These are phyloP conservation scores for Brachyhypopomus occidentalis DNA, from an alignment of 2,113 vertebrate genomes.

Conservation along the genomic window DNA sequence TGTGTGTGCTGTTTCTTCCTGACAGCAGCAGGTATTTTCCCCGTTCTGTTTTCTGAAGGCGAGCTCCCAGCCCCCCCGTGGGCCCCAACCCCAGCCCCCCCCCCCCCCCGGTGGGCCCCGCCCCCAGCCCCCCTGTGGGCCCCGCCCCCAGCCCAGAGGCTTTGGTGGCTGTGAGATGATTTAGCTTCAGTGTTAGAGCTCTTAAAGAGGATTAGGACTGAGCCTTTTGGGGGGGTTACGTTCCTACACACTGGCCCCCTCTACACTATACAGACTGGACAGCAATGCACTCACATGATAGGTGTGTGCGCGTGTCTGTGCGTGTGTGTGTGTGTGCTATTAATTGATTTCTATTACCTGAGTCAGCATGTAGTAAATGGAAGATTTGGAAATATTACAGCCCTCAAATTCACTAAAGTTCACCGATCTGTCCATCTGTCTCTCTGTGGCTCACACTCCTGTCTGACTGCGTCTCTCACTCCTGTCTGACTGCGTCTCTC, in stretches of 20 bases:
- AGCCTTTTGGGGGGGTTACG: slow-evolving; percentile 4
- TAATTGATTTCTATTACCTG: not conserved
- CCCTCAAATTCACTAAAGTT: slow-evolving; percentile 32
- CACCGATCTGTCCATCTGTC: slow-evolving; percentile 1
- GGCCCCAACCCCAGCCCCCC: too few relatives aligned
- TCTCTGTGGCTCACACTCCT: too few relatives aligned
- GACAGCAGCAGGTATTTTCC: too few relatives aligned
- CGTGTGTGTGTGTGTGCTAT: not conserved
- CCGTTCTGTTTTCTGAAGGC: too few relatives aligned
- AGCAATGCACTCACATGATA: slow-evolving; percentile 12
- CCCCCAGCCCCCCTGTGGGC: not conserved
- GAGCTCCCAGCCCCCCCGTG: too few relatives aligned
- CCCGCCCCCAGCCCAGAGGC: not conserved
- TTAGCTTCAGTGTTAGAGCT: slow-evolving; percentile 43
- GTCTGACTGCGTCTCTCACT: too few relatives aligned
- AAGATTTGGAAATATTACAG: not conserved
- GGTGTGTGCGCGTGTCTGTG: not conserved
- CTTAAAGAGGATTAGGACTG: slow-evolving; percentile 54
- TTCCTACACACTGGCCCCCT: slow-evolving; percentile 29
- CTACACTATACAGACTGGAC: not conserved
- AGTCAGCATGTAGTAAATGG: not conserved
- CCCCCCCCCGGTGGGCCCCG: too few relatives aligned
- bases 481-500: too few relatives aligned
- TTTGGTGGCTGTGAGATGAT: slow-evolving; percentile 35
- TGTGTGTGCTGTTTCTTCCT: too few relatives aligned